A percentile compares a stretch with the other conserved stretches of the same genome.
Conservation (phyloP, 37 sponge, comb jelly and placozoan genomes). For the Cladorhizidae sp. region DNA sequence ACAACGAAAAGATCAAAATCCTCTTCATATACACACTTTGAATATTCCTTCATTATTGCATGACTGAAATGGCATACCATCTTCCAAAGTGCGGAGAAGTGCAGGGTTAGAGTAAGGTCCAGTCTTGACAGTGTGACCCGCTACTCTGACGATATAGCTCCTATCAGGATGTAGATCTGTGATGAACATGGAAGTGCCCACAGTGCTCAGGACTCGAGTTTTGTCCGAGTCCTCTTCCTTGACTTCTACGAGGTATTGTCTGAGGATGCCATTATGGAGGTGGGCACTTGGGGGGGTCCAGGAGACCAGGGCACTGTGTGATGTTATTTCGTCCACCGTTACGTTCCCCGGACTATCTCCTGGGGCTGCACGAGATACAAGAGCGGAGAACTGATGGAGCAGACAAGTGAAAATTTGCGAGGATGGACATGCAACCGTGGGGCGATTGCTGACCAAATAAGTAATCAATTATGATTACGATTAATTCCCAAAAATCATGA, state of each 20-base stretch:
- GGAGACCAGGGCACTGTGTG: not conserved
- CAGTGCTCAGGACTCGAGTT: not conserved
- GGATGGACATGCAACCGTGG: too few relatives aligned
- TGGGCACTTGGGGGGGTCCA: slow-evolving; percentile 19
- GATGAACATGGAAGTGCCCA: not conserved
- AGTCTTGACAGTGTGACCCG: slow-evolving; percentile 5
- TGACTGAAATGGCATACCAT: slow-evolving; percentile 4
- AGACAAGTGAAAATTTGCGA: too few relatives aligned
- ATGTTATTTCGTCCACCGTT: not conserved
- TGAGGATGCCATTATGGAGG: slow-evolving; percentile 1
- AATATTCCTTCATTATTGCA: too few relatives aligned
- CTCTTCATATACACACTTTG: too few relatives aligned
- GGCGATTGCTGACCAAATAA: too few relatives aligned
- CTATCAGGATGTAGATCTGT: slow-evolving; percentile 12
- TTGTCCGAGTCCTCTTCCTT: not conserved
- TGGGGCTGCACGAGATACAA: slow-evolving; percentile 1
- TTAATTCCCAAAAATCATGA: too few relatives aligned
- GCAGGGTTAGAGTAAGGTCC: slow-evolving; percentile 1
- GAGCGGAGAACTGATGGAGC: not conserved
- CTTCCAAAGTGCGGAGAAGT: slow-evolving; percentile 3
- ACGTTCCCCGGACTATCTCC: not conserved
- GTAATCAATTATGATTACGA: too few relatives aligned
- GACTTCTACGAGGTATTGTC: slow-evolving; percentile 7
- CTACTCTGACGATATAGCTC: slow-evolving; percentile 7
- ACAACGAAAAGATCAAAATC: too few relatives aligned